Evolutionary conservation across 2,888 invertebrate species (phyloP), one percentile per base, ranked within the genome.

Genomic region (Itoplectis maculator): DNA sequence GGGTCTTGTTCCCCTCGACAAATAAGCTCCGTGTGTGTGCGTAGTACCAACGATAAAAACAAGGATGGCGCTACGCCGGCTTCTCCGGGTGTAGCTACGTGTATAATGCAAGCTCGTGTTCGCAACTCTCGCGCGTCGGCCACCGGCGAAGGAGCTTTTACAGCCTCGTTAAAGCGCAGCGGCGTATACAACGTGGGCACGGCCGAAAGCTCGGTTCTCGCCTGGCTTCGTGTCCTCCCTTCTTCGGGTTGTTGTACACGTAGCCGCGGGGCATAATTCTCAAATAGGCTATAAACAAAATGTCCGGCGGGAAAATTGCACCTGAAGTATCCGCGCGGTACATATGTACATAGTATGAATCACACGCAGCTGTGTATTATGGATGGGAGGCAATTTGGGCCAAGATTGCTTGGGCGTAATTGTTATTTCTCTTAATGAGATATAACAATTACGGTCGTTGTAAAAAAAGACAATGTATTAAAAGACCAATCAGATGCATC

Each of bases 141-240:
- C 15, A 73, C 47, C n/a, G 20, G 13, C n/a, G 49, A 42, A 63
- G 73, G 63, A 69, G 56, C 81, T 76, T 76, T 81, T 81, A 76
- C 66, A 72, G 66, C 65, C 23, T 81, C 81, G 76, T 76, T 76
- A 81, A 81, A 76, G 63, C 66, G 29, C 29, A 29, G 61, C 61
- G 7, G 47, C 47, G 45, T 61, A 2, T 11, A 37, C 23, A 56
- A 45, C 20, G 23, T 49, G 40, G 9, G n/a, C 68, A 42, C 37
- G 54, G n/a, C 13, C 20, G 29, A 11, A 37, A 5, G 35, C 42
- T n/a, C 61, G 61, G 47, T 5, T 29, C 29, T 29, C 47, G 18
- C 11, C 54, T 72, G 13, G 47, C 23, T 11, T 18, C 42, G 40
- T 18, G 11, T 18, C 8, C 37, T 18, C 8, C 37, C 40, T 37